Evolutionary conservation across 2,113 vertebrate genomes (phyloP), one percentile per base, ranked within the genome.

Genomic region (Thunnus thynnus): DNA sequence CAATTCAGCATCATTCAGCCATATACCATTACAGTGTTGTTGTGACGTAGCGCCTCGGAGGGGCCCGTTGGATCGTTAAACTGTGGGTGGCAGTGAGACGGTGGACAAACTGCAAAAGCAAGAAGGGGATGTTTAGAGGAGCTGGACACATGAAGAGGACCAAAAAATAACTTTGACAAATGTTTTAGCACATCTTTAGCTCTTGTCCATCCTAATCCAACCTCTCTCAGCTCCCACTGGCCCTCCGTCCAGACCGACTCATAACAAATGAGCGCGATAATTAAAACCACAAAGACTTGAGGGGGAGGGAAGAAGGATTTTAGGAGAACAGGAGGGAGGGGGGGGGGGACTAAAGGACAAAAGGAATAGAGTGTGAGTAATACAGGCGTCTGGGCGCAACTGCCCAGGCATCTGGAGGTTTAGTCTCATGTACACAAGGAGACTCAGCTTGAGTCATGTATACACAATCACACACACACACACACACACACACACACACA

Each of bases 211-310:
- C 44, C 48, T 67, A 22, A 55, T 65, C 48, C 70, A 57, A 65
- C 25, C 64, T 62, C 46, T 22, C 62, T 46, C 47, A 5, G 32
- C 82, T 72, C 81, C 76, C 17, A 32, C 65, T 76, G 72, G 71
- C 65, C 79, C 62, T 67, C 69, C 70, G 72, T 85, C 71, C 84
- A 82, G 77, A 81, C 83, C 66, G 22, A 57, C 91, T 88, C 82
- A 79, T 83, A 89, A 91, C 68, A 90, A 91, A 92, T 88, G 83
- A 86, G 58, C 52, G 5, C 22, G 78, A 90, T 94, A 93, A 95
- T 94, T 90, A 88, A 48, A 92, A 89, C 84, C 91, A 88, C 86
- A 91, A 85, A 92, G 85, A 68, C 78, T 50, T 18, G n/a, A 70
- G 54, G 50, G 82, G 70, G 69, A 60, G 80, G 68, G 41, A 63